phyloP scores from a whole-genome alignment of 2,113 vertebrate species.

The Pedionomus torquatus region DNA sequence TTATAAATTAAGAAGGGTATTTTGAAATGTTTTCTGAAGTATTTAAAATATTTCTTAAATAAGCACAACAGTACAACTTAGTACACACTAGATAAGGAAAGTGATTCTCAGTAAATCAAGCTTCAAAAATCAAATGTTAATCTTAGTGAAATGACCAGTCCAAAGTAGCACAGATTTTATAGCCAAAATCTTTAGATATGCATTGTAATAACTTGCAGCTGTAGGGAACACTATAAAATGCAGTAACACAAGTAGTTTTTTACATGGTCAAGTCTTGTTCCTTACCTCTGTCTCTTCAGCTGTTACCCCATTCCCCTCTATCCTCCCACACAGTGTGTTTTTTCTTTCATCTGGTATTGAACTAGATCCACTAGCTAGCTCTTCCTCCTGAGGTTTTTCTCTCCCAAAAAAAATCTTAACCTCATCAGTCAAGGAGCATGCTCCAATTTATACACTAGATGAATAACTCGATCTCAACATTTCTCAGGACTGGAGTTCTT shows the following conservation, averaged over 20 bases:
- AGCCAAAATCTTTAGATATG: not conserved
- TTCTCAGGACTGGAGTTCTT: not conserved
- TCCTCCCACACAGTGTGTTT: constrained; percentile 12
- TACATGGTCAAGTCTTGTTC: not conserved
- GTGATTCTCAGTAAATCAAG: not conserved
- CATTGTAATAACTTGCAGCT: not conserved
- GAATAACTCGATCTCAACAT: not conserved
- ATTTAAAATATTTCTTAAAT: not conserved
- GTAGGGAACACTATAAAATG: not conserved
- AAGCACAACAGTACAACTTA: not conserved
- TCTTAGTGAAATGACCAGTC: not conserved
- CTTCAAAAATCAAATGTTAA: not conserved
- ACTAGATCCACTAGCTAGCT: not conserved
- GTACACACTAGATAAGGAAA: not conserved
- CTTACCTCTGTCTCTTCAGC: constrained; percentile 59
- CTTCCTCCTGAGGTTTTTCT: constrained; percentile 24
- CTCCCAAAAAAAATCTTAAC: not conserved
- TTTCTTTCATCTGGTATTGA: constrained; percentile 32
- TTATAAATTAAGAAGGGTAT: not conserved
- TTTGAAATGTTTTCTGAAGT: not conserved
- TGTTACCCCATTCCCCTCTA: constrained; percentile 8
- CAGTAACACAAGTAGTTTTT: not conserved
- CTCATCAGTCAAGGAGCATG: constrained; percentile 29
- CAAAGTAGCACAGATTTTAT: not conserved
- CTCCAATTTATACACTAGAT: not conserved